phyloP scores from a whole-genome alignment of 2,888 invertebrate species.

The Drosophila picticornis region DNA sequence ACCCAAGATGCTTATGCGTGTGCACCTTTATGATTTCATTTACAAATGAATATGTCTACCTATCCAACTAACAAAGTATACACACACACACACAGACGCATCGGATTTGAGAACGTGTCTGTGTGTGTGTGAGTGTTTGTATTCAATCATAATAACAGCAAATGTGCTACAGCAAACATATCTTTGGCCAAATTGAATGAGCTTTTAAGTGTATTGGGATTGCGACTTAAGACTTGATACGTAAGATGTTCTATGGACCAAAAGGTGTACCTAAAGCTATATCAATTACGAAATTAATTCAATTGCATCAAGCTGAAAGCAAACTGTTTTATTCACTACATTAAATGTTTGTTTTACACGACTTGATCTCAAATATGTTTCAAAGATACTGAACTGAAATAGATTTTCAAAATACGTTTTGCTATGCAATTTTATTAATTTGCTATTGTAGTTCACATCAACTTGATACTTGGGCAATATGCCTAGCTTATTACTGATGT shows the following conservation, averaged over 20 bases:
- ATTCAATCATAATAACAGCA: conserved; percentile 76
- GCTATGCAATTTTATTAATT: too few relatives aligned
- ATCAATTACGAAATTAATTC: conserved; percentile 60
- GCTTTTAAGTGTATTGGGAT: conserved; percentile 73
- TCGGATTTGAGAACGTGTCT: conserved; percentile 23
- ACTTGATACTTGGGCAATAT: neutral
- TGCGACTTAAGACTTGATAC: conserved; percentile 35
- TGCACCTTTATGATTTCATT: conserved; percentile 78
- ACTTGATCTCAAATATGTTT: neutral
- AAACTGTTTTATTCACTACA: neutral
- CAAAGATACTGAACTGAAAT: neutral
- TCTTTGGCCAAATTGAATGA: conserved; percentile 75
- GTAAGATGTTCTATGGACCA: neutral
- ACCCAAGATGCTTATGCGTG: conserved; percentile 27
- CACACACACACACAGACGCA: conserved; percentile 18
- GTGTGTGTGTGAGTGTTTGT: conserved; percentile 22
- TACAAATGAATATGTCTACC: conserved; percentile 68
- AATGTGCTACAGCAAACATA: conserved; percentile 68
- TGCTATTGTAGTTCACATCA: neutral
- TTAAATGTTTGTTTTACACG: neutral
- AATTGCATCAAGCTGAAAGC: conserved; percentile 5
- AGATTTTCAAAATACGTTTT: neutral
- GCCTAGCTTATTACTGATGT: neutral
- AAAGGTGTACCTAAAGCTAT: conserved; percentile 13
- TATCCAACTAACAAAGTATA: conserved; percentile 29